phyloP scores from a whole-genome alignment of 2,888 invertebrate species.

The Drosophila hamatofila region DNA sequence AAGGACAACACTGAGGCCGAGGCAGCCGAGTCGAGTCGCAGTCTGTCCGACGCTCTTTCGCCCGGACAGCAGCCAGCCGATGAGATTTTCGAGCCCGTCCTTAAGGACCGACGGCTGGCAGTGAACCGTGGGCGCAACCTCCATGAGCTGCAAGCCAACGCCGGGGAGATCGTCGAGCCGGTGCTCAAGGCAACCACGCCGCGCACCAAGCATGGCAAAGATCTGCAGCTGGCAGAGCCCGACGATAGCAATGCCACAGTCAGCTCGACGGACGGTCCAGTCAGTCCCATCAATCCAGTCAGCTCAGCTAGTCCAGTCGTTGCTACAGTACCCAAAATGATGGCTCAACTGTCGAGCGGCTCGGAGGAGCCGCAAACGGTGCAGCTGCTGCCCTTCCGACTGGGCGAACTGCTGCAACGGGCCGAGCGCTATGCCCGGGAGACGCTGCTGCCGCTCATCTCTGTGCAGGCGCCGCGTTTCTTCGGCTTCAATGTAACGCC shows the following conservation, averaged over 20 bases:
- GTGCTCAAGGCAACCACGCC: conserved; percentile 88
- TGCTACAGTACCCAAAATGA: conserved; percentile 47
- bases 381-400: conserved; percentile 91
- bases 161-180: conserved; percentile 90
- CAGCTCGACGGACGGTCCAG: not conserved
- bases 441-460: conserved; percentile 91
- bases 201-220: conserved; percentile 83
- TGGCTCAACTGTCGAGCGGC: conserved; percentile 56
- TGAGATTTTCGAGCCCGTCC: conserved; percentile 87
- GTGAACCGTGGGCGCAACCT: conserved; percentile 80
- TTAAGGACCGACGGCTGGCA: conserved; percentile 77
- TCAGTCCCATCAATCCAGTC: not conserved
- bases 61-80: conserved; percentile 36
- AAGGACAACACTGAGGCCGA: conserved; percentile 79
- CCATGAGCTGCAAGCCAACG: conserved; percentile 58
- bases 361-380: conserved; percentile 87
- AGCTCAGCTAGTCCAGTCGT: not conserved
- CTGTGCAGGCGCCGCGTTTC: conserved; percentile 91
- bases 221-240: conserved; percentile 57
- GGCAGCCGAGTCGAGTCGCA: conserved; percentile 82
- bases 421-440: conserved; percentile 93
- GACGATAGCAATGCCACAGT: conserved; percentile 10
- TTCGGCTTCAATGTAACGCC: conserved; percentile 86
- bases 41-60: conserved; percentile 71
- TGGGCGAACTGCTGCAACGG: conserved; percentile 92